A percentile compares a stretch with the other conserved stretches of the same genome.
phyloP scores from a whole-genome alignment of 2,113 vertebrate genomes.

The Oreochromis spilurus region DNA sequence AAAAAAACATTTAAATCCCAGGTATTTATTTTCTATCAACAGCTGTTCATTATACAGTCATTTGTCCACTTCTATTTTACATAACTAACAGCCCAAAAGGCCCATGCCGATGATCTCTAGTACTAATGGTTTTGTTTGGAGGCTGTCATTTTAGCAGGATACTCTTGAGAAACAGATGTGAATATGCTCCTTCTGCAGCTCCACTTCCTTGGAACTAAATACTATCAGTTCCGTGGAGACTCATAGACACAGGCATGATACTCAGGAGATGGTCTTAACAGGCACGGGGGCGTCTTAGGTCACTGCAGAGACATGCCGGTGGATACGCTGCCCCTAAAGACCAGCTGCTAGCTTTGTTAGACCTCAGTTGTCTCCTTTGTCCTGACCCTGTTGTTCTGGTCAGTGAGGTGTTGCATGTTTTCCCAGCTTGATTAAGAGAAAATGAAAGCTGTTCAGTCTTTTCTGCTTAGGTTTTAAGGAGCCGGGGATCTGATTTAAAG shows the following conservation, averaged over 20 bases:
- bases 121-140: neutral
- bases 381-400: neutral
- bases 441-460: neutral
- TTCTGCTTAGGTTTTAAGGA: neutral
- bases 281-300: constrained; percentile 41
- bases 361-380: constrained; percentile 27
- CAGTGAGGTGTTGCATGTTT: neutral
- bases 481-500: neutral
- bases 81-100: neutral
- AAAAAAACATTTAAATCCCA: neutral
- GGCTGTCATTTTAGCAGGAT: constrained; percentile 2
- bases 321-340: constrained; percentile 26
- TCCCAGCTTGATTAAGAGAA: neutral
- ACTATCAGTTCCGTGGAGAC: constrained; percentile 16
- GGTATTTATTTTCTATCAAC: neutral
- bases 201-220: constrained; percentile 41
- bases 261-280: constrained; percentile 50
- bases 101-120: neutral
- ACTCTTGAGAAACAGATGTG: constrained; percentile 54
- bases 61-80: neutral
- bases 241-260: constrained; percentile 28
- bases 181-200: constrained; percentile 36
- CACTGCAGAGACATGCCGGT: constrained; percentile 40
- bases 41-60: neutral
- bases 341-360: constrained; percentile 41